Conservation (phyloP, 2,888 invertebrate species). For the Drosophila siamana region DNA sequence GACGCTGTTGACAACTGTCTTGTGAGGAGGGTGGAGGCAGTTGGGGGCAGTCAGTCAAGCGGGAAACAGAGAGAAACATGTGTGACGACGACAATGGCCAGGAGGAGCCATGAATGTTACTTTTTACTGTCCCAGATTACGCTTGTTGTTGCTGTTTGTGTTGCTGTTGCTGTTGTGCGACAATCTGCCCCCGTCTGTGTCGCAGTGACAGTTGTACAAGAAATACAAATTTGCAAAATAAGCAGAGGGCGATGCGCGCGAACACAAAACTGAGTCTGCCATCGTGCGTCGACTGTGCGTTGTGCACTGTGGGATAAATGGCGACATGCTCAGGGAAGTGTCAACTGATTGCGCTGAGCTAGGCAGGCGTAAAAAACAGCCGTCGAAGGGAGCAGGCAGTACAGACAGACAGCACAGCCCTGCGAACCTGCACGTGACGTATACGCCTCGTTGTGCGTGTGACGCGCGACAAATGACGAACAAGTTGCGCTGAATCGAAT, state of each 20-base stretch:
- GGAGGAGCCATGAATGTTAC: constrained; percentile 58
- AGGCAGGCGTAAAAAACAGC: constrained; percentile 71
- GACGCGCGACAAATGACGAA: constrained; percentile 66
- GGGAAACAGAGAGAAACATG: constrained; percentile 57
- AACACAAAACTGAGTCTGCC: background rate
- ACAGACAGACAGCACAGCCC: constrained; percentile 11
- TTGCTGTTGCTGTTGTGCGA: constrained; percentile 42
- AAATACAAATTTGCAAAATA: constrained; percentile 80
- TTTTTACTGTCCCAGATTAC: constrained; percentile 58
- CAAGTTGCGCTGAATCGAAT: constrained; percentile 36
- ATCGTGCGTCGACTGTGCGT: no score
- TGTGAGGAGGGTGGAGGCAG: background rate
- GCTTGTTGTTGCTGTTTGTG: constrained; percentile 25
- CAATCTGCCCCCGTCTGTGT: constrained; percentile 47
- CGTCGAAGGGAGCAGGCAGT: constrained; percentile 1
- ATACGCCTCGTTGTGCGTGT: constrained; percentile 78
- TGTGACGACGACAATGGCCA: constrained; percentile 59
- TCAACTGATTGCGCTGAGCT: constrained; percentile 81
- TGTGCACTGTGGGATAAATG: constrained; percentile 71
- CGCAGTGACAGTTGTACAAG: constrained; percentile 78
- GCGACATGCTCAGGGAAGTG: constrained; percentile 79
- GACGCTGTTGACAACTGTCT: constrained; percentile 65
- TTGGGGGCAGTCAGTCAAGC: constrained; percentile 51
- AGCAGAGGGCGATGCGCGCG: constrained; percentile 63
- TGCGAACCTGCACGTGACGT: constrained; percentile 75